Evolutionary conservation across 2,888 invertebrate species (phyloP).

Genomic region (Drosophila meridiana): DNA sequence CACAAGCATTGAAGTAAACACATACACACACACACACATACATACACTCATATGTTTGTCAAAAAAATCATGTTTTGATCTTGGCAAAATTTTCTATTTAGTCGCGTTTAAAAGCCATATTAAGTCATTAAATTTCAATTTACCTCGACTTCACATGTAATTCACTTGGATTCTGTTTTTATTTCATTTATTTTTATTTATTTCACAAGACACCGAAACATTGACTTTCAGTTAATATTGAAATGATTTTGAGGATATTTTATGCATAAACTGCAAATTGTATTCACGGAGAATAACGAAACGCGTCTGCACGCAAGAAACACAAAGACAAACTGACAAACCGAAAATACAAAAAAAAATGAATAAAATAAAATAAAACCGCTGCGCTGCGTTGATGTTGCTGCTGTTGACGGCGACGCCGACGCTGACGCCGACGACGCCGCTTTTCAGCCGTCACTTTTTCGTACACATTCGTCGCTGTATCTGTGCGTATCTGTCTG

Average conservation of each 20-base stretch:
- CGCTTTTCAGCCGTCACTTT: conserved; percentile 53
- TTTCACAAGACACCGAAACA: conserved; percentile 25
- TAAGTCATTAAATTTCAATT: conserved; percentile 22
- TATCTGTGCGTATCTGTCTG: conserved; percentile 14
- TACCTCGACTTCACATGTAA: conserved; percentile 30
- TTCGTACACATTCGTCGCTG: conserved; percentile 46
- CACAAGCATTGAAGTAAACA: conserved; percentile 7
- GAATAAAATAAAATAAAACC: conserved; percentile 40
- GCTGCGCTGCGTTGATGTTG: conserved; percentile 42
- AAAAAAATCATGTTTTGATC: conserved; percentile 33
- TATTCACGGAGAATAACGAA: conserved; percentile 44
- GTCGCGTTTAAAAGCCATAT: conserved; percentile 13
- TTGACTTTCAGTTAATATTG: conserved; percentile 13
- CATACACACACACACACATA: conserved; percentile 13
- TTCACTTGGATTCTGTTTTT: conserved; percentile 5
- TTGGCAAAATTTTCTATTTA: conserved; percentile 33
- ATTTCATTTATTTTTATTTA: conserved; percentile 4
- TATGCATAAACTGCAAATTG: conserved; percentile 29
- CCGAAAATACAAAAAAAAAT: conserved; percentile 34
- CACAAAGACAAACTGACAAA: conserved; percentile 75
- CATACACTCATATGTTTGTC: conserved; percentile 2
- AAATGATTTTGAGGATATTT: conserved; percentile 17
- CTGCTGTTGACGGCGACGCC: conserved; percentile 26
- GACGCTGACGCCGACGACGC: conserved; percentile 23
- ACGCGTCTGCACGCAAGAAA: conserved; percentile 77